Evolutionary conservation across 2,888 invertebrate genomes (phyloP), one percentile per base, ranked within the genome.

Genomic region (Theretra japonica): DNA sequence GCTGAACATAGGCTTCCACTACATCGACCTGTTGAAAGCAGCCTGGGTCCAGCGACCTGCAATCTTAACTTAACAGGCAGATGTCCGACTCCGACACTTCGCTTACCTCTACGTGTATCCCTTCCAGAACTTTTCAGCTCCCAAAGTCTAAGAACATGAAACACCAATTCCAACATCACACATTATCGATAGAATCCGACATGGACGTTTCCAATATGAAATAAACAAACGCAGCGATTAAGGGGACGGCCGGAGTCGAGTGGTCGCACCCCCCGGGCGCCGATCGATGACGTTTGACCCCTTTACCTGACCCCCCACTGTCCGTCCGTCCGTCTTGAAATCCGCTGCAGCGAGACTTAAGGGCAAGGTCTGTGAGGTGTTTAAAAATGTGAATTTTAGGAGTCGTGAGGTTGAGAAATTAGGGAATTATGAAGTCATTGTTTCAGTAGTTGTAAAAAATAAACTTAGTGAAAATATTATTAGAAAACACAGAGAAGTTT

Each of bases 211-310:
- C 76, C 79, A 78, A 80, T 80, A 80, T 78, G 79, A 80, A 81
- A 80, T 80, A 82, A 81, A 81, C 80, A 81, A 77, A 79, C 76
- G 76, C 70, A 75, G 73, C 80, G 82, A 81, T 83, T 82, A 82
- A 80, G 69, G 75, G 68, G 68, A 74, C 76, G 77, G 78, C 74
- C 73, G 69, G 73, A 78, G 81, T 73, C 75, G 75, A 80, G 75
- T 75, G 77, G 75, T 75, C 78, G 75, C 74, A 62, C 70, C 72
- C 73, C 70, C 74, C 77, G 84, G 74, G 50, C 73, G 56, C 75
- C 90, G 90, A 93, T 93, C 93, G 92, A 93, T 93, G 92, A 86
- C 88, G 89, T 90, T 90, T 93, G 93, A 93, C 93, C 93, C 89
- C 92, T 89, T 91, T 88, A 93, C 92, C 92, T 93, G 92, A 62